phyloP scores from a whole-genome alignment of 2,888 invertebrate species.

The Eretmocerus hayati region DNA sequence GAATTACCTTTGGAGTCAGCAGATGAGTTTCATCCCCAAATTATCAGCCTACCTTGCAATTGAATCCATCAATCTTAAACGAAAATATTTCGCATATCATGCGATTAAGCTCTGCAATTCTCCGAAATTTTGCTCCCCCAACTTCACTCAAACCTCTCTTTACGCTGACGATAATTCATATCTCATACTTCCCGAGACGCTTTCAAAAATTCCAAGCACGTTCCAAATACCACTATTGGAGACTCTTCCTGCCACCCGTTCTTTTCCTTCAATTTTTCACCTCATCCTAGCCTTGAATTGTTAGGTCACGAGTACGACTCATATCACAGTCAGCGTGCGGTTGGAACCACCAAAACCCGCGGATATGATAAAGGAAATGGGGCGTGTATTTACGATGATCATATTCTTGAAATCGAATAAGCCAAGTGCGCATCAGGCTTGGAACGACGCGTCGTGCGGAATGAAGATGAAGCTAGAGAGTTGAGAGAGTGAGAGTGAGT shows the following conservation, averaged over 20 bases:
- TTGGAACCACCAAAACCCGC: not conserved
- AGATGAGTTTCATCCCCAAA: not conserved
- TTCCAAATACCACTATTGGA: slow-evolving; percentile 1
- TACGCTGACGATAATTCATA: too few relatives aligned
- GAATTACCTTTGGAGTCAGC: too few relatives aligned
- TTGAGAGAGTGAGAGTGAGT: not conserved
- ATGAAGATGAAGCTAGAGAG: not conserved
- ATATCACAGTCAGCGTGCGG: too few relatives aligned
- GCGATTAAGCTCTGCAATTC: too few relatives aligned
- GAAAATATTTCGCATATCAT: too few relatives aligned
- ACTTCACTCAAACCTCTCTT: too few relatives aligned
- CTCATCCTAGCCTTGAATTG: not conserved
- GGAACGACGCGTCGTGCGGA: not conserved
- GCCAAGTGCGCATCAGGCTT: not conserved
- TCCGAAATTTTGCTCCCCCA: too few relatives aligned
- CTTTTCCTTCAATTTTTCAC: not conserved
- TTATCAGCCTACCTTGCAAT: not conserved
- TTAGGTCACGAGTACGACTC: too few relatives aligned
- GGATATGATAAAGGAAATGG: slow-evolving; percentile 11
- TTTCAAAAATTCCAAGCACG: not conserved
- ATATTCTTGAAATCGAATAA: slow-evolving; percentile 20
- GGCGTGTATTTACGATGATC: slow-evolving; percentile 14
- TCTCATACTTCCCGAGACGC: not conserved
- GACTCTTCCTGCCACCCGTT: not conserved
- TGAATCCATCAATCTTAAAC: too few relatives aligned